phyloP scores from a whole-genome alignment of 2,113 vertebrate genomes.

The Clupea harengus region DNA sequence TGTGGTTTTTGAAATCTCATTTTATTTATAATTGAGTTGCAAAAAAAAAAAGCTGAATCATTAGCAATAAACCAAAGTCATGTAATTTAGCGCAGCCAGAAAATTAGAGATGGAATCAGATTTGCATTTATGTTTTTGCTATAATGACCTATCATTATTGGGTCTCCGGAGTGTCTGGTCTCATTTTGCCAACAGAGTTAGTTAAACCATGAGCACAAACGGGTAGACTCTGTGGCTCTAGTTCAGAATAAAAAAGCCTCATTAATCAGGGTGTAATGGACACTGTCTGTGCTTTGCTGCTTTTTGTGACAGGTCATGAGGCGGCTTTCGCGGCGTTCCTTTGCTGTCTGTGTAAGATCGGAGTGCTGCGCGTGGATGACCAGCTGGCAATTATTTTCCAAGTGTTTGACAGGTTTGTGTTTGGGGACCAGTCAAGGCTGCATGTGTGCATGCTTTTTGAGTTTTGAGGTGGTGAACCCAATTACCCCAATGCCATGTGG shows the following conservation, averaged over 20 bases:
- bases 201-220: neutral
- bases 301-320: conserved; percentile 80
- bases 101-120: neutral
- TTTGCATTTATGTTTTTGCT: neutral
- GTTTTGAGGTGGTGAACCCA: neutral
- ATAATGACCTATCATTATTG: neutral
- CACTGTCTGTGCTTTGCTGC: neutral
- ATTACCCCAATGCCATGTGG: no score
- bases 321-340: conserved; percentile 95
- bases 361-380: conserved; percentile 84
- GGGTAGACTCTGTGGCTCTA: neutral
- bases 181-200: neutral
- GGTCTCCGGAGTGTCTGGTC: neutral
- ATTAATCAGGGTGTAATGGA: neutral
- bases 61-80: neutral
- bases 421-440: neutral
- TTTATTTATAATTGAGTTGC: neutral
- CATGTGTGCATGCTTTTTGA: neutral
- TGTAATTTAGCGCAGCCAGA: neutral
- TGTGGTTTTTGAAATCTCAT: neutral
- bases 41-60: neutral
- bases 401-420: conserved; percentile 86
- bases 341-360: conserved; percentile 94
- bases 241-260: neutral
- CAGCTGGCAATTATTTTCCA: conserved; percentile 91